A percentile compares a stretch with the other conserved stretches of the same genome.
Evolutionary conservation across 2,888 invertebrate genomes (phyloP).

Genomic region (Antitype chi): DNA sequence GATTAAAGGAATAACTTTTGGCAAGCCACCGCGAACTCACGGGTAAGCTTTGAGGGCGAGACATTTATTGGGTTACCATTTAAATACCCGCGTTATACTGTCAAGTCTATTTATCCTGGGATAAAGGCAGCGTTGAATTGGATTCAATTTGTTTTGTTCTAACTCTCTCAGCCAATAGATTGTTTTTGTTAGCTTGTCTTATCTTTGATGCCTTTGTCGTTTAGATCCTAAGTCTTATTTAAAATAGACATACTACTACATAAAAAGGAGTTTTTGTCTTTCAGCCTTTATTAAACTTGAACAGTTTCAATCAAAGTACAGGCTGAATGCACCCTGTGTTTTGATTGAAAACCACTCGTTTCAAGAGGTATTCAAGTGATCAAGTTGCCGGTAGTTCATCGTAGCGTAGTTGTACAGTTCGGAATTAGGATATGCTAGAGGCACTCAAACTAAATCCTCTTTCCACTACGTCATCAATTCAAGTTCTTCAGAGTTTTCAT

Average conservation of each 20-base stretch:
- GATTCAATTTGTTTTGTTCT: slow-evolving; percentile 12
- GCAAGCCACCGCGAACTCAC: slow-evolving; percentile 18
- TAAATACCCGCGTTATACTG: slow-evolving; percentile 32
- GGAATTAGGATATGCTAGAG: slow-evolving; percentile 1
- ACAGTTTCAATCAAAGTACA: background rate
- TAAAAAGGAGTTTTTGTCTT: background rate
- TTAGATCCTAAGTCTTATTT: background rate
- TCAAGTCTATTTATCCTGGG: slow-evolving; percentile 20
- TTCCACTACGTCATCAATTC: background rate
- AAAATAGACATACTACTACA: background rate
- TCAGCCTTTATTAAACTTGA: background rate
- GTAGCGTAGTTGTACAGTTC: slow-evolving; percentile 5
- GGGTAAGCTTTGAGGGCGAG: slow-evolving; percentile 21
- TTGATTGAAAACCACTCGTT: background rate
- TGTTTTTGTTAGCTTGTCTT: background rate
- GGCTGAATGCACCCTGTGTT: background rate
- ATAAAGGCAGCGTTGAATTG: slow-evolving; percentile 18
- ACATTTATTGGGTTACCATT: slow-evolving; percentile 48
- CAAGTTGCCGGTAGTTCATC: slow-evolving; percentile 14
- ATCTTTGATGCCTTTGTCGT: background rate
- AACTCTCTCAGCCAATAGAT: background rate
- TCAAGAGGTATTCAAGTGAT: slow-evolving; percentile 6
- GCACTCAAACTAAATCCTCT: slow-evolving; percentile 4
- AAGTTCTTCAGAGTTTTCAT: background rate
- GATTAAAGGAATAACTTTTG: slow-evolving; percentile 55